Evolutionary conservation across 2,113 vertebrate genomes (phyloP), one percentile per base, ranked within the genome.

Genomic region (Damaliscus lunatus): DNA sequence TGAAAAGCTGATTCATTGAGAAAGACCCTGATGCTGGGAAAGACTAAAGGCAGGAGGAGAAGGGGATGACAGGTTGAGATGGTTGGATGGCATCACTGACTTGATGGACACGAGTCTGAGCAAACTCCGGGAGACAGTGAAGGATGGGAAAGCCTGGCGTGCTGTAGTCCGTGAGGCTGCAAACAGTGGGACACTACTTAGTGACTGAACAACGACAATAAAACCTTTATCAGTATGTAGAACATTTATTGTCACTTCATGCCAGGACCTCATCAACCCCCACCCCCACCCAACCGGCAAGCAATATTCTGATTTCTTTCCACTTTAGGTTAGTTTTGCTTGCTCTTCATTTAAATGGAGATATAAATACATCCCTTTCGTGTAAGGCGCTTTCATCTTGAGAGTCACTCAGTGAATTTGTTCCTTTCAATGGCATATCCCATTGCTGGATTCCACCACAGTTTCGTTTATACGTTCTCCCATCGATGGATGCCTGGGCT

Each of bases 201-300:
- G 71, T 25, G 36, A 25, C 36, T 13, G 71, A 74, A 40, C 36
- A 74, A 40, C n/a, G 12, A 43, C 71, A 25, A 21, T 71, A 71
- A 40, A 62, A 5, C 10, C 31, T 40, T 19, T 13, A 1, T 15
- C 23, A 21, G 9, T 3, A 11, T 2, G 25, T 12, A 10, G 19
- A 6, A 6, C n/a, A n/a, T 12, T 53, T 7, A 12, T 13, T 43
- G 21, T 43, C 10, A 21, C 27, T 40, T 48, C 60, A 8, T 4
- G 21, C 36, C 17, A 46, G 17, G 21, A 12, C n/a, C 46, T 36
- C 6, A 25, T 17, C 84, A 2, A 4, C 36, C 25, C 43, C 60
- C 13, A 8, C 25, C 29, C 48, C 25, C 0, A 17, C n/a, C 46
- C 57, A 36, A 25, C 31, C 74, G 33, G 36, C 46, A 23, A 82